Evolutionary conservation across 2,113 vertebrate species (phyloP).

Genomic region (Istiophorus platypterus): DNA sequence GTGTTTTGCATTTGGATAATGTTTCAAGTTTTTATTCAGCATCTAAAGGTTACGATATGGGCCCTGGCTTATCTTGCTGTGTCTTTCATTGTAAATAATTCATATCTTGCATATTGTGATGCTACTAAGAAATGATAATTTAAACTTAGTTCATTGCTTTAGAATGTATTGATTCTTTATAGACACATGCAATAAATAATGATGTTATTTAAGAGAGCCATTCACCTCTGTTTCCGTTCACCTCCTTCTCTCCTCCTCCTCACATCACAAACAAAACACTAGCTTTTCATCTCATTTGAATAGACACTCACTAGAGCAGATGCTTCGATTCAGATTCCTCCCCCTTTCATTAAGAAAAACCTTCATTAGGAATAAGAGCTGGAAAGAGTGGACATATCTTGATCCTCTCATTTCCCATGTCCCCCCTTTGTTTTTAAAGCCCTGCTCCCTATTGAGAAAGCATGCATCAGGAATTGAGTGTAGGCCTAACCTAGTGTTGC

Average conservation of each 20-base stretch:
- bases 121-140: constrained; percentile 90
- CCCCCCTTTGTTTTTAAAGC: constrained; percentile 31
- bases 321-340: constrained; percentile 55
- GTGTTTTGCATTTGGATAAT: constrained; percentile 92
- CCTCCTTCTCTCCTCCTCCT: background rate
- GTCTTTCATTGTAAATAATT: constrained; percentile 96
- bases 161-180: constrained; percentile 96
- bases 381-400: constrained; percentile 6
- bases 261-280: constrained; percentile 4
- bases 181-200: constrained; percentile 99
- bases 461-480: constrained; percentile 33
- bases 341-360: constrained; percentile 38
- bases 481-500: constrained; percentile 32
- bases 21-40: constrained; percentile 87
- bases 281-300: constrained; percentile 40
- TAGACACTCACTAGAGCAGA: constrained; percentile 43
- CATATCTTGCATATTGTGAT: constrained; percentile 91
- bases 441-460: constrained; percentile 39
- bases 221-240: constrained; percentile 16
- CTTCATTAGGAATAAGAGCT: constrained; percentile 21
- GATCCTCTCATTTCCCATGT: constrained; percentile 32
- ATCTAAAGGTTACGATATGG: constrained; percentile 90
- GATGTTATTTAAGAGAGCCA: constrained; percentile 94
- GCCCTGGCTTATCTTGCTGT: constrained; percentile 89
- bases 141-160: constrained; percentile 93